Conservation (phyloP, 2,113 vertebrate genomes). For the Melierax canorus region DNA sequence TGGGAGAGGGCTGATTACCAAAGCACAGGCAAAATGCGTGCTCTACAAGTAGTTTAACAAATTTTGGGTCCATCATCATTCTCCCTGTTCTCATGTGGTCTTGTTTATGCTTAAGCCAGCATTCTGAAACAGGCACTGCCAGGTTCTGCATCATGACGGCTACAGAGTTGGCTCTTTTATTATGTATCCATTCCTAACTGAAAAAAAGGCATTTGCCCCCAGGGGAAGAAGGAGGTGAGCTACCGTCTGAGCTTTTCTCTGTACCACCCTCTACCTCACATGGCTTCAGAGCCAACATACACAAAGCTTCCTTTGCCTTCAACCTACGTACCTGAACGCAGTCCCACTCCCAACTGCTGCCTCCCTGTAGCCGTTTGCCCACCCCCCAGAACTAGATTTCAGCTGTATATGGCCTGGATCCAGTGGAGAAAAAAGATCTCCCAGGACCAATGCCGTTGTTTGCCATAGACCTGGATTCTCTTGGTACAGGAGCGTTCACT, state of each 20-base stretch:
- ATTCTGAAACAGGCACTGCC: constrained; percentile 45
- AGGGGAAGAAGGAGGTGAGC: constrained; percentile 50
- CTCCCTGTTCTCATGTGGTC: constrained; percentile 29
- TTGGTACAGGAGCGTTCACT: fast-evolving
- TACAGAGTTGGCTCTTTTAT: constrained; percentile 42
- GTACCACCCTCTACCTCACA: constrained; percentile 61
- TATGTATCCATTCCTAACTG: constrained; percentile 57
- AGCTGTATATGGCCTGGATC: background rate
- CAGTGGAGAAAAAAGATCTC: background rate
- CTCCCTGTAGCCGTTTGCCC: constrained; percentile 12
- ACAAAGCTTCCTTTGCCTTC: constrained; percentile 53
- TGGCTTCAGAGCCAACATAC: constrained; percentile 47
- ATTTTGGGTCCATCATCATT: constrained; percentile 16
- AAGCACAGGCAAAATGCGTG: background rate
- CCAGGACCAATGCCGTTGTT: background rate
- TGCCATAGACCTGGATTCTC: background rate
- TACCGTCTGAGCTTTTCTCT: constrained; percentile 48
- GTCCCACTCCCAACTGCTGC: constrained; percentile 18
- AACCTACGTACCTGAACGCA: constrained; percentile 37
- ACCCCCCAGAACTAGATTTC: constrained; percentile 1
- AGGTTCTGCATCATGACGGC: constrained; percentile 38
- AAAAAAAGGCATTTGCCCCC: constrained; percentile 44
- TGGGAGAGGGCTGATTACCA: background rate
- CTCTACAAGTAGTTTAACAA: background rate
- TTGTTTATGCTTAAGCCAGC: constrained; percentile 60